Evolutionary conservation across 2,113 vertebrate genomes (phyloP).

Genomic region (Micromys minutus): DNA sequence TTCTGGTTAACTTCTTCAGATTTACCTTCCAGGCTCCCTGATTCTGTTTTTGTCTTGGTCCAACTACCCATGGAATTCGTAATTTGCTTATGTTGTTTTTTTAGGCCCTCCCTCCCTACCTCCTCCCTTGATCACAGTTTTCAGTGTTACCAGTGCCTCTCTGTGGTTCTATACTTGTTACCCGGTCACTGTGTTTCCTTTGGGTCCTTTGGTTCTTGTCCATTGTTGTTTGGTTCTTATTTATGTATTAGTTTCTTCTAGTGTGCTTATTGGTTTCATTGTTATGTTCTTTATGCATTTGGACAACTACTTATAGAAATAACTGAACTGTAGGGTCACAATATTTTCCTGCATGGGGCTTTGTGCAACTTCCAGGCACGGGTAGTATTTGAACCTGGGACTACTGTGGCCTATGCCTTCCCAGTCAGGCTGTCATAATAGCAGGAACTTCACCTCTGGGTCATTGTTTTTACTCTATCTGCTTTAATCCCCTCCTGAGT

Average conservation of each 20-base stretch:
- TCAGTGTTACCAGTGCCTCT: neutral
- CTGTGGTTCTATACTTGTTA: neutral
- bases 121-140: neutral
- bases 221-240: neutral
- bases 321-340: neutral
- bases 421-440: too few species aligned
- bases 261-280: neutral
- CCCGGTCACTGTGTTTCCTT: neutral
- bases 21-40: neutral
- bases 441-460: neutral
- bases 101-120: neutral
- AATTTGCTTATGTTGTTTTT: neutral
- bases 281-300: neutral
- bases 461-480: neutral
- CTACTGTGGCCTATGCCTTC: neutral
- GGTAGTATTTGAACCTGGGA: neutral
- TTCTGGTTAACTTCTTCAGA: slow-evolving; percentile 3
- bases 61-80: neutral
- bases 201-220: neutral
- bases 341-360: neutral
- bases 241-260: neutral
- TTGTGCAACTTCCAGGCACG: neutral
- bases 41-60: neutral
- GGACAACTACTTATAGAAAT: slow-evolving; percentile 12
- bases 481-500: neutral